phyloP scores from a whole-genome alignment of 2,888 invertebrate genomes.

The Ochropleura leucogaster region DNA sequence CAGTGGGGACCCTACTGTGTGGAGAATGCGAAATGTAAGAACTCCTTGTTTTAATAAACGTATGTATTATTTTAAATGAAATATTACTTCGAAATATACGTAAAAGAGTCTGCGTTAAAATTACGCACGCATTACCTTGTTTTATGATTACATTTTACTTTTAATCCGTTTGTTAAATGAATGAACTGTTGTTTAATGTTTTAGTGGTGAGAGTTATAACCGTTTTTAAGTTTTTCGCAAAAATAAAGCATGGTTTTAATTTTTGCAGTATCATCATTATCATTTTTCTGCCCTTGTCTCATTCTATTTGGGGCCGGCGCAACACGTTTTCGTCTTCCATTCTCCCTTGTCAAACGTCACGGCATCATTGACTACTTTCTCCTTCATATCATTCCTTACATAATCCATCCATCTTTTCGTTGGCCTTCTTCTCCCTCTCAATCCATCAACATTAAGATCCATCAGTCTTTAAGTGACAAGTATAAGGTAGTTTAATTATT shows the following conservation, averaged over 20 bases:
- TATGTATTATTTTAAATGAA: conserved; percentile 62
- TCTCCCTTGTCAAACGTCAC: too few relatives aligned
- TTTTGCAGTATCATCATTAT: neutral
- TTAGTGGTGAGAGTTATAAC: neutral
- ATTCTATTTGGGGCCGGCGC: too few relatives aligned
- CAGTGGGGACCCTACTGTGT: conserved; percentile 85
- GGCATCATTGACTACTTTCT: too few relatives aligned
- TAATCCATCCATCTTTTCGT: too few relatives aligned
- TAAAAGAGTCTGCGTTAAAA: conserved; percentile 45
- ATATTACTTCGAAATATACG: conserved; percentile 47
- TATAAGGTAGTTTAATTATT: neutral
- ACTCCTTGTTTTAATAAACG: conserved; percentile 64
- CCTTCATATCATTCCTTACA: too few relatives aligned
- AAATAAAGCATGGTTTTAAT: neutral
- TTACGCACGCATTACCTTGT: conserved; percentile 30
- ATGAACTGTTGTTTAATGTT: conserved; percentile 13
- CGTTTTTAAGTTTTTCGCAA: neutral
- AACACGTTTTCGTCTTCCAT: too few relatives aligned
- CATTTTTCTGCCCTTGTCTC: too few relatives aligned
- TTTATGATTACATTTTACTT: conserved; percentile 47
- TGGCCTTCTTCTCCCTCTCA: too few relatives aligned
- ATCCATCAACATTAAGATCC: too few relatives aligned
- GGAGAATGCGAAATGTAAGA: conserved; percentile 79
- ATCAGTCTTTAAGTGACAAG: too few relatives aligned
- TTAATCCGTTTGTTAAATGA: conserved; percentile 14